These are phyloP conservation scores for Drosophila malerkotliana DNA, from an alignment of 1,140 invertebrate species.

Conservation along the genomic window DNA sequence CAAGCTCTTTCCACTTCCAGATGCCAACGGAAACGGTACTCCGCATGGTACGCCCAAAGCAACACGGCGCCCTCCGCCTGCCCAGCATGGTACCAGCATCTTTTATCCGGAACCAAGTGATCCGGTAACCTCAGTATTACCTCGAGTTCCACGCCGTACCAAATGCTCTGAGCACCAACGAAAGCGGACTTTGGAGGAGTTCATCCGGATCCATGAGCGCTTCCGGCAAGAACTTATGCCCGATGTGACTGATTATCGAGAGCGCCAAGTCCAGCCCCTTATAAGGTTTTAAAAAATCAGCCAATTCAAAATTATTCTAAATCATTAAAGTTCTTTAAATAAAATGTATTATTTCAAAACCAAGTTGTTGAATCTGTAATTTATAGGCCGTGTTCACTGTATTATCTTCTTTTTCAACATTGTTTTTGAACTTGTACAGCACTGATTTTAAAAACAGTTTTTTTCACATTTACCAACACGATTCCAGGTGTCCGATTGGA, in stretches of 20 bases:
- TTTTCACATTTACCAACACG: background rate
- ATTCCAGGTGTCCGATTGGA: background rate
- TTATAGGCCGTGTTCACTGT: background rate
- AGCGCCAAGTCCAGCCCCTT: constrained; percentile 52
- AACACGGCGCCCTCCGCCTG: constrained; percentile 8
- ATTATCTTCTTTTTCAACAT: background rate
- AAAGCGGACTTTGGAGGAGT: constrained; percentile 36
- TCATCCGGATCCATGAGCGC: constrained; percentile 55
- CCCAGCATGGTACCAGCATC: constrained; percentile 4
- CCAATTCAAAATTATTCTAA: background rate
- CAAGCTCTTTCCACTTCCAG: constrained; percentile 52
- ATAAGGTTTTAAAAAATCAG: constrained; percentile 62
- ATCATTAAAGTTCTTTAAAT: background rate
- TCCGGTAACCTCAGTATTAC: constrained; percentile 49
- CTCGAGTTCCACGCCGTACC: constrained; percentile 3
- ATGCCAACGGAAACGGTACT: constrained; percentile 49
- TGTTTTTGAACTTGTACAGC: background rate
- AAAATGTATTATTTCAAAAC: background rate
- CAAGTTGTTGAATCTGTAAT: background rate
- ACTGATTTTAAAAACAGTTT: background rate
- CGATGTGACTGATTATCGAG: constrained; percentile 59
- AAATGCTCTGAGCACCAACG: constrained; percentile 28
- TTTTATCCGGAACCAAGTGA: constrained; percentile 41
- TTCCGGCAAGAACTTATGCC: constrained; percentile 63
- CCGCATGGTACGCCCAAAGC: constrained; percentile 40